Conservation (phyloP, 2,113 vertebrate species). For the Sinocyclocheilus anophthalmus region DNA sequence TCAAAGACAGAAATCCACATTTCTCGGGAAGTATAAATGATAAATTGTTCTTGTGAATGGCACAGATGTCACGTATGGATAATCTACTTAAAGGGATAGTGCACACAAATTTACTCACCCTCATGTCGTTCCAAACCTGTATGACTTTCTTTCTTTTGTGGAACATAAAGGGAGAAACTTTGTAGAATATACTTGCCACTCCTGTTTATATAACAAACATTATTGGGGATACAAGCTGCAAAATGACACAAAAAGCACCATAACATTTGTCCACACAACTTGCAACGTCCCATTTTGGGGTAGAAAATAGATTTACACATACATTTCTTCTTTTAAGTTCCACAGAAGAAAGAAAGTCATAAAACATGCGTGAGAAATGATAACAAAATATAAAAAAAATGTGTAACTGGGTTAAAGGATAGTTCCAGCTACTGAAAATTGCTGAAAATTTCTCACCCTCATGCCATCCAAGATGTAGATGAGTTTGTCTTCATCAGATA, state of each 20-base stretch:
- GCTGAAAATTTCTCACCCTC: too few relatives aligned
- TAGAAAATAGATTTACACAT: background rate
- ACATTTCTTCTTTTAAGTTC: background rate
- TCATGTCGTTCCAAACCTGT: background rate
- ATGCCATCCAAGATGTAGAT: too few relatives aligned
- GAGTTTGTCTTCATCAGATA: too few relatives aligned
- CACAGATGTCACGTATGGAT: background rate
- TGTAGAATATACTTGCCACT: background rate
- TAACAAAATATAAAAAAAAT: too few relatives aligned
- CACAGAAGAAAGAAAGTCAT: background rate
- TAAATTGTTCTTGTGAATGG: conserved; percentile 2
- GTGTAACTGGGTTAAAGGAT: too few relatives aligned
- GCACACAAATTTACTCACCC: background rate
- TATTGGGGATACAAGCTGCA: background rate
- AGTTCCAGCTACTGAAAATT: too few relatives aligned
- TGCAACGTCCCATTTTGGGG: background rate
- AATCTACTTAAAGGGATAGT: too few relatives aligned
- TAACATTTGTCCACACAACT: background rate
- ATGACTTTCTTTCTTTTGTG: background rate
- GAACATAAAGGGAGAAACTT: background rate
- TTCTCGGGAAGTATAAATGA: background rate
- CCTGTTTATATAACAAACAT: background rate
- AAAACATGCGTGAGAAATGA: background rate
- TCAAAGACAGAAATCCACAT: conserved; percentile 1
- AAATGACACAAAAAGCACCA: background rate